Percentiles rank a stretch among this genome's conserved stretches.
phyloP scores from a whole-genome alignment of 1,140 invertebrate genomes.

The Stegodyphus mimosarum region DNA sequence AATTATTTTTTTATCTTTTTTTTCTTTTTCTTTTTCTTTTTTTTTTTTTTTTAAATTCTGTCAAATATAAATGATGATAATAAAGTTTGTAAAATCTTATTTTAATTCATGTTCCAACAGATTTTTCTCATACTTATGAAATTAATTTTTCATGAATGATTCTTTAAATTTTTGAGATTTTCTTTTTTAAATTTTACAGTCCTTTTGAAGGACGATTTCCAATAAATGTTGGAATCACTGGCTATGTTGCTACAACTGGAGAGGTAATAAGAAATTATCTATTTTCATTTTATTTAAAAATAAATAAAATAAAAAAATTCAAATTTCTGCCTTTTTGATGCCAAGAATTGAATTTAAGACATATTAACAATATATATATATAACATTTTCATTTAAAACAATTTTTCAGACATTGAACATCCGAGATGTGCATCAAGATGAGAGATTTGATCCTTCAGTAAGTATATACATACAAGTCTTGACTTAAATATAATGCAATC shows the following conservation, averaged over 20 bases:
- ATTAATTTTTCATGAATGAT: not conserved
- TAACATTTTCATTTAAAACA: constrained; percentile 10
- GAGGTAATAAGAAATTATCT: constrained; percentile 67
- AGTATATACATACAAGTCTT: not conserved
- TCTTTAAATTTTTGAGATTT: not conserved
- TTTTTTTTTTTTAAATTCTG: too few relatives aligned
- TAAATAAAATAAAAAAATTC: too few relatives aligned
- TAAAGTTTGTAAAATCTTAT: too few relatives aligned
- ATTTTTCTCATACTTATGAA: not conserved
- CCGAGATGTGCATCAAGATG: constrained; percentile 89
- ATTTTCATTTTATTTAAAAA: not conserved
- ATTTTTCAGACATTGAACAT: constrained; percentile 83
- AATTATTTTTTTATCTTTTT: too few relatives aligned
- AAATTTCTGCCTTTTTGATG: too few relatives aligned
- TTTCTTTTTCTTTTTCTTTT: too few relatives aligned
- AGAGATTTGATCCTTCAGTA: constrained; percentile 84
- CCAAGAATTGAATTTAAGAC: too few relatives aligned
- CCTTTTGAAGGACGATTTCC: constrained; percentile 93
- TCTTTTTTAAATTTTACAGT: constrained; percentile 31
- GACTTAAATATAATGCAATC: not conserved
- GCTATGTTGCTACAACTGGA: constrained; percentile 81
- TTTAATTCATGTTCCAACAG: not conserved
- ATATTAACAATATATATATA: not conserved
- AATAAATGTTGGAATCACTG: constrained; percentile 92
- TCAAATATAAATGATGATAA: too few relatives aligned